These are phyloP conservation scores for Todiramphus chloris DNA, from an alignment of 2,113 vertebrate species.

Conservation along the genomic window DNA sequence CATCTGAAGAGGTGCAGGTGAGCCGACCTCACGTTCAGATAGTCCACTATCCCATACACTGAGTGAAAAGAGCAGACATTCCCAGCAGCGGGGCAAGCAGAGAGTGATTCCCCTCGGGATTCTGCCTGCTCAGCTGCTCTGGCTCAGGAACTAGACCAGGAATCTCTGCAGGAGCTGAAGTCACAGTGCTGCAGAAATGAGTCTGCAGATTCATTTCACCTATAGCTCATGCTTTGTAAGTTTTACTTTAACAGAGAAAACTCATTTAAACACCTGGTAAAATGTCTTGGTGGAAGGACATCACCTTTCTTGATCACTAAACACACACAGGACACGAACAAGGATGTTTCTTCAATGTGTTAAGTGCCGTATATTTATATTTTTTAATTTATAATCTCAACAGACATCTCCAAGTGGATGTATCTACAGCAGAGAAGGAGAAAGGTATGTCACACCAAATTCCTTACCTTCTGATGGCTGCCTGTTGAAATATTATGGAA, in stretches of 20 bases:
- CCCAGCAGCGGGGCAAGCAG: background rate
- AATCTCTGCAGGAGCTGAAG: background rate
- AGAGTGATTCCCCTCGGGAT: background rate
- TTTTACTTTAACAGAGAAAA: background rate
- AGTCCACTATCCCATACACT: background rate
- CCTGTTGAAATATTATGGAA: background rate
- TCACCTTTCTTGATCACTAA: background rate
- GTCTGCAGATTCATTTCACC: background rate
- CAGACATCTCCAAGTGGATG: background rate
- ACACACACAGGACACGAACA: background rate
- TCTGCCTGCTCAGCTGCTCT: background rate
- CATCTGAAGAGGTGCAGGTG: background rate
- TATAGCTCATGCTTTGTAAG: background rate
- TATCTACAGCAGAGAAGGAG: background rate
- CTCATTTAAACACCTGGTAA: background rate
- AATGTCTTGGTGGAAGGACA: background rate
- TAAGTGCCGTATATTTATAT: background rate
- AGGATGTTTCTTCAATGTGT: background rate
- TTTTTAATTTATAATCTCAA: constrained; percentile 15
- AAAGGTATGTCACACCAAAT: constrained; percentile 38
- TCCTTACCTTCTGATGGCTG: background rate
- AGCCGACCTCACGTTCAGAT: background rate
- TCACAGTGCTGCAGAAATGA: background rate
- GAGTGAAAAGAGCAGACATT: background rate
- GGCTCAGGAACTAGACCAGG: background rate